Conservation (phyloP, 2,888 invertebrate species). For the Drosophila borborema region DNA sequence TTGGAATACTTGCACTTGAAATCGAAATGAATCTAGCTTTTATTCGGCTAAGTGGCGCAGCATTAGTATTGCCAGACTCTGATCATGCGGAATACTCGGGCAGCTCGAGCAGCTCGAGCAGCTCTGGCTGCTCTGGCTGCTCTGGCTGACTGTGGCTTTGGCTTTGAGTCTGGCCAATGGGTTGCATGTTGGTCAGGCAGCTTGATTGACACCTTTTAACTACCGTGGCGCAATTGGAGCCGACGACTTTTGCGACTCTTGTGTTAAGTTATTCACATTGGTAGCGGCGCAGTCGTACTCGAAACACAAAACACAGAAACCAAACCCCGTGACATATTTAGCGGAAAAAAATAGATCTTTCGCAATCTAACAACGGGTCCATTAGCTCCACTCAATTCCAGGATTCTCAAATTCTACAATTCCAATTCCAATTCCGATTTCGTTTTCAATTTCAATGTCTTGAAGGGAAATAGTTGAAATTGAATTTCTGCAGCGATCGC, state of each 20-base stretch:
- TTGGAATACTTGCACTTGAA: too few species aligned
- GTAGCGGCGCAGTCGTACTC: constrained; percentile 18
- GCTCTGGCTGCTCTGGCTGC: constrained; percentile 7
- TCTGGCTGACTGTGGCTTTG: constrained; percentile 12
- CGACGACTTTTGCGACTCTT: constrained; percentile 52
- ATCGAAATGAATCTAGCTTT: constrained; percentile 4
- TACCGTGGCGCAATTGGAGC: constrained; percentile 67
- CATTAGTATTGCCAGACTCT: constrained; percentile 10
- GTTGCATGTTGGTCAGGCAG: constrained; percentile 65
- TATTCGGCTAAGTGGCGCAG: constrained; percentile 27
- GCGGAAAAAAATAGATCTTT: constrained; percentile 7
- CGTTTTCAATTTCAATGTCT: constrained; percentile 17
- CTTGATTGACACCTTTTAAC: constrained; percentile 72
- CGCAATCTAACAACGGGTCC: constrained; percentile 21
- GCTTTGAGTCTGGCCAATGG: constrained; percentile 42
- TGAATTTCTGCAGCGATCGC: constrained; percentile 25
- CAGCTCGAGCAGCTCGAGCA: not conserved
- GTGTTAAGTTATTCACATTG: constrained; percentile 63
- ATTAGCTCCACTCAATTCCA: constrained; percentile 17
- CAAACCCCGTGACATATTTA: constrained; percentile 57
- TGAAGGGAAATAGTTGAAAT: constrained; percentile 19
- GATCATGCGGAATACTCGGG: not conserved
- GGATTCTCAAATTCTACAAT: constrained; percentile 6
- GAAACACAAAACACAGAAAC: constrained; percentile 1
- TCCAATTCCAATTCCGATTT: not conserved